Percentiles rank a stretch among this genome's conserved stretches.
These are phyloP conservation scores for Lepidurus couesii DNA, from an alignment of 1,140 invertebrate species.

Conservation along the genomic window DNA sequence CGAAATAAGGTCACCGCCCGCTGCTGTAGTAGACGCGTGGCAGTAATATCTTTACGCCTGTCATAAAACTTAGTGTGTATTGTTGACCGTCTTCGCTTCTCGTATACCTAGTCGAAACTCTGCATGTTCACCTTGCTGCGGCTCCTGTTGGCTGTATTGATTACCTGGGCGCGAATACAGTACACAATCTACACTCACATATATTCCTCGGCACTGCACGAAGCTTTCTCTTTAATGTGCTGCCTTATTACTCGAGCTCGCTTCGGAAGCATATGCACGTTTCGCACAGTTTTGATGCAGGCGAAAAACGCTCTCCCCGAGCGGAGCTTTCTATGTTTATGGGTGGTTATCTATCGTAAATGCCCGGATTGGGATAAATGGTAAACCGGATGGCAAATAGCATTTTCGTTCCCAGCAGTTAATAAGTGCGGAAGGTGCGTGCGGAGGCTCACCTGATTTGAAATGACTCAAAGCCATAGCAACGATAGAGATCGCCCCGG, in stretches of 20 bases:
- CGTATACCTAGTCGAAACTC: not conserved
- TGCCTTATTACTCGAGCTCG: not conserved
- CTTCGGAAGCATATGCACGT: not conserved
- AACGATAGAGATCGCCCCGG: not conserved
- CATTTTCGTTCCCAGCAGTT: no score
- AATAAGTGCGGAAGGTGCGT: not conserved
- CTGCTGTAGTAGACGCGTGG: not conserved
- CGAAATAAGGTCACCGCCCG: not conserved
- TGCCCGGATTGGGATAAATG: no score
- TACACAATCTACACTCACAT: not conserved
- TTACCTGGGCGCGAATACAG: conserved; percentile 10
- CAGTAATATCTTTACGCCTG: not conserved
- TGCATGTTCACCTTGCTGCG: not conserved
- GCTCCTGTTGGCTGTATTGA: conserved; percentile 14
- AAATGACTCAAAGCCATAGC: not conserved
- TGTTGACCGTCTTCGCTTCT: not conserved
- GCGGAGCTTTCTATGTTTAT: no score
- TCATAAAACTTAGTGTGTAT: not conserved
- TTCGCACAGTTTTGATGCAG: not conserved
- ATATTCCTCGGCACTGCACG: not conserved
- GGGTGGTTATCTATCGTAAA: no score
- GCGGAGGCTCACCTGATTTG: not conserved
- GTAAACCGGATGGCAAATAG: no score
- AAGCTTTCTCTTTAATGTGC: not conserved
- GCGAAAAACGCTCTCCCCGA: not conserved